A percentile compares a stretch with the other conserved stretches of the same genome.
These are phyloP conservation scores for Tipula helvola DNA, from an alignment of 2,888 invertebrate species.

Conservation along the genomic window DNA sequence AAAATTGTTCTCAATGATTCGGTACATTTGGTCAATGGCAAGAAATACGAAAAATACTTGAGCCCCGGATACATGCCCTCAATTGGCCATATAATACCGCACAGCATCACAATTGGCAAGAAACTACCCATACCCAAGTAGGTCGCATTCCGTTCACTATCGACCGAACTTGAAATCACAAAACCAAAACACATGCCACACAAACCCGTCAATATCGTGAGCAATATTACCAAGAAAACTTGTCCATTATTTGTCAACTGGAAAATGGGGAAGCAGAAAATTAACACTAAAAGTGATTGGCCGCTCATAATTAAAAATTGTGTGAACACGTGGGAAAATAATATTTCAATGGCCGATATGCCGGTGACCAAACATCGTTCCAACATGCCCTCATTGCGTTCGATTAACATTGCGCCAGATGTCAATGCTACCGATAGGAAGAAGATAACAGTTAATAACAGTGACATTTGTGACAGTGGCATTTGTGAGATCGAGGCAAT, in stretches of 20 bases:
- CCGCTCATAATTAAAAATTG: constrained; percentile 80
- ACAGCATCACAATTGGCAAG: constrained; percentile 71
- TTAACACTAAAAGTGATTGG: constrained; percentile 65
- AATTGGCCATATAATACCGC: constrained; percentile 89
- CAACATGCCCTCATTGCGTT: constrained; percentile 78
- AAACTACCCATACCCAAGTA: constrained; percentile 78
- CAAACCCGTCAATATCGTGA: constrained; percentile 71
- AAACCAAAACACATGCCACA: constrained; percentile 92
- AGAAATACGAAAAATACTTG: constrained; percentile 54
- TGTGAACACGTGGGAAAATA: constrained; percentile 75
- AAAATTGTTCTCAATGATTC: constrained; percentile 77
- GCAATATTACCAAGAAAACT: constrained; percentile 54
- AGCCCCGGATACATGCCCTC: constrained; percentile 78
- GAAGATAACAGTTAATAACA: constrained; percentile 84
- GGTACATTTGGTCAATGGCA: constrained; percentile 80
- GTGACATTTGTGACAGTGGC: too few species aligned
- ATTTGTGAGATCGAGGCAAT: too few species aligned
- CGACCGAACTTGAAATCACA: constrained; percentile 66
- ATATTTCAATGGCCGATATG: constrained; percentile 62
- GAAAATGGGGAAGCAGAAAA: constrained; percentile 67
- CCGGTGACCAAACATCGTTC: constrained; percentile 84
- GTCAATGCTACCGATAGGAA: constrained; percentile 89
- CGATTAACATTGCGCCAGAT: constrained; percentile 78
- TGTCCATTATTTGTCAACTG: constrained; percentile 66
- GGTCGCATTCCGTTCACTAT: constrained; percentile 72